Evolutionary conservation across 2,888 invertebrate species (phyloP).

Genomic region (Dolichopus griseipennis): DNA sequence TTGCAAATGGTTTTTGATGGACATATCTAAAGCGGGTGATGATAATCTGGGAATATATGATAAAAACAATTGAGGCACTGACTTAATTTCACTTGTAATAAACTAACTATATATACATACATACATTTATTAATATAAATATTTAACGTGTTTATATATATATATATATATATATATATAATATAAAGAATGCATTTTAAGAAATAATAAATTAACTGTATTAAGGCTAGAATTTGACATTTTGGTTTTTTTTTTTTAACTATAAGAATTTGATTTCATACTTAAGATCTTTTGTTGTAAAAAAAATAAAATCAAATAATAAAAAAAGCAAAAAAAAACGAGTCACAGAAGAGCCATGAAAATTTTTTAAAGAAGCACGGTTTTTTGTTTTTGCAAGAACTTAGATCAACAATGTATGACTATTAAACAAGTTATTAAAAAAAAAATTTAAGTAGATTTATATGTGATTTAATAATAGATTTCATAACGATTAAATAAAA

Average conservation of each 20-base stretch:
- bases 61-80: conserved; percentile 6
- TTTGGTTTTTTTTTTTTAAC: background rate
- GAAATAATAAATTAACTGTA: conserved; percentile 4
- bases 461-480: no score
- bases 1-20: conserved; percentile 1
- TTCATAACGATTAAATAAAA: no score
- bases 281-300: background rate
- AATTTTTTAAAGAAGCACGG: no score
- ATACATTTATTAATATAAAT: background rate
- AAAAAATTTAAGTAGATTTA: no score
- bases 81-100: background rate
- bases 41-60: conserved; percentile 6
- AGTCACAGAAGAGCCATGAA: no score
- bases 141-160: background rate
- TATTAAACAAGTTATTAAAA: no score
- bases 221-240: conserved; percentile 1
- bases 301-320: no score
- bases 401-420: no score
- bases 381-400: no score
- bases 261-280: background rate
- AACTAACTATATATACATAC: background rate
- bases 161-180: background rate
- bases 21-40: conserved; percentile 6
- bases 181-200: no score
- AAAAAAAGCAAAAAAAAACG: no score